phyloP scores from a whole-genome alignment of 2,888 invertebrate genomes.

The Eupithecia abbreviata region DNA sequence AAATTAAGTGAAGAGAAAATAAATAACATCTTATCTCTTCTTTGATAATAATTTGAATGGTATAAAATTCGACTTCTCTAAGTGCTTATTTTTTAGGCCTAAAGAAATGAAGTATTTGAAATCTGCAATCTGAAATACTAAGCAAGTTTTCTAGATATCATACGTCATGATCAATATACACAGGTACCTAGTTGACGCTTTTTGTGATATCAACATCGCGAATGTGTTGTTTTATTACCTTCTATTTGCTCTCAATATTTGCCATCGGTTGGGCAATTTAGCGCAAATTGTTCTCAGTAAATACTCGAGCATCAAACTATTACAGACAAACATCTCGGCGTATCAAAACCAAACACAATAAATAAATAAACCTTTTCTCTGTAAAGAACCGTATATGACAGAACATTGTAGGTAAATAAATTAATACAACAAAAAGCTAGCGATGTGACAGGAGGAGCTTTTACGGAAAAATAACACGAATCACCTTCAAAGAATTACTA shows the following conservation, averaged over 20 bases:
- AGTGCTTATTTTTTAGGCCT: no score
- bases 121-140: no score
- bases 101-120: no score
- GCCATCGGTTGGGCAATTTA: not conserved
- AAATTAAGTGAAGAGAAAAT: no score
- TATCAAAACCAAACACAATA: not conserved
- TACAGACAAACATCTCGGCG: not conserved
- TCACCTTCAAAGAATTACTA: constrained; percentile 2
- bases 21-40: no score
- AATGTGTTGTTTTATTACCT: not conserved
- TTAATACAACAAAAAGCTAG: not conserved
- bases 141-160: no score
- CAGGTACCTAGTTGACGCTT: no score
- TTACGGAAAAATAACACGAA: not conserved
- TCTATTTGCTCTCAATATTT: not conserved
- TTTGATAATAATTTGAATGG: no score
- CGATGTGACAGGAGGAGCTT: not conserved
- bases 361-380: not conserved
- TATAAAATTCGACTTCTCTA: no score
- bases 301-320: not conserved
- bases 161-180: no score
- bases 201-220: no score
- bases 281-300: not conserved
- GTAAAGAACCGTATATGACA: not conserved
- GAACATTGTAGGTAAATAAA: not conserved